These are phyloP conservation scores for Penaeus indicus DNA, from an alignment of 1,140 invertebrate genomes.

Conservation along the genomic window DNA sequence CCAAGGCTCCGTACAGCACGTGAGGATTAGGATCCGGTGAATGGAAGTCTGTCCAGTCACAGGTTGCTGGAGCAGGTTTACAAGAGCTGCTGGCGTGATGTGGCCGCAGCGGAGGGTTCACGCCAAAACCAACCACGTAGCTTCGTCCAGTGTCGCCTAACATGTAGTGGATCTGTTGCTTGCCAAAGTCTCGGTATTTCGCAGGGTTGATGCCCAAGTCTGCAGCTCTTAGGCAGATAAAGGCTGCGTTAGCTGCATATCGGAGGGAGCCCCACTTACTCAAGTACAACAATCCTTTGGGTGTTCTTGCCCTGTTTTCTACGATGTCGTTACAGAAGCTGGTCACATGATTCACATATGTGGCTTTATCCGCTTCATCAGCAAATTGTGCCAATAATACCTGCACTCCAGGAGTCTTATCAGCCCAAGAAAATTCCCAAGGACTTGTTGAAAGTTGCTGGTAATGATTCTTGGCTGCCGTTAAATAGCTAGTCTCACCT, in stretches of 20 bases:
- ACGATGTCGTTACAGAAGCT: no score
- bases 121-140: no score
- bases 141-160: no score
- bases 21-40: conserved; percentile 57
- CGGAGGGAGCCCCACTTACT: conserved; percentile 22
- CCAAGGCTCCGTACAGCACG: conserved; percentile 70
- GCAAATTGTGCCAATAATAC: not conserved
- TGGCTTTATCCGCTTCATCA: no score
- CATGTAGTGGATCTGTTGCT: no score
- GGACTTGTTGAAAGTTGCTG: conserved; percentile 70
- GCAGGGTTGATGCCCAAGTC: no score
- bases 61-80: no score
- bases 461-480: conserved; percentile 70
- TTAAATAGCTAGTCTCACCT: conserved; percentile 39
- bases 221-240: no score
- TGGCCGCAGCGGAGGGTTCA: not conserved
- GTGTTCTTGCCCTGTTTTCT: no score
- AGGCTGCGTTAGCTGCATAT: conserved; percentile 2
- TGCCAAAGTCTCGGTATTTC: no score
- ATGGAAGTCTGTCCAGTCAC: not conserved
- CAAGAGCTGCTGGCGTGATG: conserved; percentile 6
- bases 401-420: conserved; percentile 15
- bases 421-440: conserved; percentile 14
- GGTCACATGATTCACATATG: no score
- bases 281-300: not conserved